Percentiles rank a stretch among this genome's conserved stretches.
Conservation (phyloP, 2,888 invertebrate genomes). For the Drosophila tripunctata region DNA sequence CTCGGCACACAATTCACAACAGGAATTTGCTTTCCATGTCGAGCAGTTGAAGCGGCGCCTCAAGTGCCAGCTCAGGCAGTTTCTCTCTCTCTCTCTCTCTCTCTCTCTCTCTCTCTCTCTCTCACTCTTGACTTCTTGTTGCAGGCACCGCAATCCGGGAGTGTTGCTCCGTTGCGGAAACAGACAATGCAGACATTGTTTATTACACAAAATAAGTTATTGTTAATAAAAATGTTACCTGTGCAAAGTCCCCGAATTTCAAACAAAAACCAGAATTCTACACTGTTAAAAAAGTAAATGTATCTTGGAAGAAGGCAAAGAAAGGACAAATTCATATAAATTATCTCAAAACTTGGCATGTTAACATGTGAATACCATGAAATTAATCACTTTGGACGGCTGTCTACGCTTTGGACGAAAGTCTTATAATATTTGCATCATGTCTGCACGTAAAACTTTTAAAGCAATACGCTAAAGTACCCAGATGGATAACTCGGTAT, state of each 20-base stretch:
- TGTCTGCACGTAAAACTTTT: too few relatives aligned
- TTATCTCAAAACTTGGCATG: too few relatives aligned
- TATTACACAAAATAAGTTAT: conserved; percentile 65
- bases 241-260: conserved; percentile 19
- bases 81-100: background rate
- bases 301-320: background rate
- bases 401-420: too few relatives aligned
- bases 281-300: background rate
- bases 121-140: conserved; percentile 4
- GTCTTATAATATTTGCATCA: too few relatives aligned
- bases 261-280: conserved; percentile 13
- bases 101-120: background rate
- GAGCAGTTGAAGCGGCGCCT: conserved; percentile 50
- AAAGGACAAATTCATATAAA: too few relatives aligned
- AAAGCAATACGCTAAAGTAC: too few relatives aligned
- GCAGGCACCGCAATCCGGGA: conserved; percentile 2
- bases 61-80: conserved; percentile 44
- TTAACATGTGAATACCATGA: too few relatives aligned
- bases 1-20: conserved; percentile 52
- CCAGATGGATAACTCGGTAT: too few relatives aligned
- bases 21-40: conserved; percentile 58
- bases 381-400: too few relatives aligned
- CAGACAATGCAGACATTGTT: conserved; percentile 55
- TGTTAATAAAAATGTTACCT: conserved; percentile 64
- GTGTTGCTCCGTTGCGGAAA: conserved; percentile 20